Base-by-base conservation (phyloP, 1,140 invertebrate genomes). In the Listronotus oregonensis region DNA sequence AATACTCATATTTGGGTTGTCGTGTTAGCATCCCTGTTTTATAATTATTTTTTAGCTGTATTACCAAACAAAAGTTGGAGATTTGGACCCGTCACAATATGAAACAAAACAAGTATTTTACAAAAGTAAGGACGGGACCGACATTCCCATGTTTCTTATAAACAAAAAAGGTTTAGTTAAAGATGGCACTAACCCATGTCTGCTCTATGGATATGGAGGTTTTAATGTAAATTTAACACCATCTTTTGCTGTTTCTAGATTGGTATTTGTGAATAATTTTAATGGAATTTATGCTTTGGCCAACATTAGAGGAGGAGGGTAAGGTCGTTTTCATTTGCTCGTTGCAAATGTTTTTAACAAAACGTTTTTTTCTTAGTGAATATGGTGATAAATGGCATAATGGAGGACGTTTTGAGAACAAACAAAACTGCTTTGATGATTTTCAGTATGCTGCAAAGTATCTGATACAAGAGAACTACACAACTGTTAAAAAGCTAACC, bases 311-410 rank as follows among this genome's bases (percentile, higher is more conserved):
- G 97, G 97, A 54, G 97, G 97, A 75, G 95, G 93, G 21, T 93
- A 84, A 83, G 82, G 14, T 34, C 11, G 18, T n/a, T 51, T 27
- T 51, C 27, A 12, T 40, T 40, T 40, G 3, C 10, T 12, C 7
- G 10, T 12, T 12, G 6, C 6, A 14, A 10, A 40, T 10, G 10
- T 40, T 2, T 14, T 2, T 12, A 18, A 17, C 8, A 18, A 43
- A 43, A 14, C 21, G 3, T 17, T 34, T 47, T 52, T 21, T 49
- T 68, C 70, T 17, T 57, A 74, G 95, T 0, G 97, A 99, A 81
- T 99, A 99, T 81, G 97, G 97, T 42, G 93, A 97, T 80, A 89
- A 87, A 58, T 99, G 97, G 97, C 96, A 99, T 80, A 93, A 98
- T 80, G 90, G 81, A 12, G 97, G 97, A 10, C 87, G 92, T 18